These are phyloP conservation scores for Apis florea DNA, from an alignment of 1,140 invertebrate species.

Conservation along the genomic window DNA sequence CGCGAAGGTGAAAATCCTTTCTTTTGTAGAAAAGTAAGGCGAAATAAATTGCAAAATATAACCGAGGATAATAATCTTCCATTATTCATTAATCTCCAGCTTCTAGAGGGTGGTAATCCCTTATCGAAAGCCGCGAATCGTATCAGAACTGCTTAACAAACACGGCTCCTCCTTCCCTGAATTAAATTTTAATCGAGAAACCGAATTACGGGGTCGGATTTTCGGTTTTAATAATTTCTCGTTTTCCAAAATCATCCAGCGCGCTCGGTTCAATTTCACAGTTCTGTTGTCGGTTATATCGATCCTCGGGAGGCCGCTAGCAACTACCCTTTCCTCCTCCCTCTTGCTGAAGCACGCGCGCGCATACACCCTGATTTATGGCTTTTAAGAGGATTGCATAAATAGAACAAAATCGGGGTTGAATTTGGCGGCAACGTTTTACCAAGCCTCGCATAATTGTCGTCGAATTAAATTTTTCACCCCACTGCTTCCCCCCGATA, in stretches of 20 bases:
- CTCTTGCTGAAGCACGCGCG: not conserved
- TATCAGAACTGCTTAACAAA: not conserved
- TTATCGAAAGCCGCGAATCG: not conserved
- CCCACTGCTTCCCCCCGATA: not conserved
- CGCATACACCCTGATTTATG: not conserved
- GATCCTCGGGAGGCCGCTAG: not conserved
- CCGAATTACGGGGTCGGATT: not conserved
- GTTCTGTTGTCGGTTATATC: constrained; percentile 4
- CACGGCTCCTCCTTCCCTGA: no score
- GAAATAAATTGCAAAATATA: no score
- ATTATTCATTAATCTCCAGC: not conserved
- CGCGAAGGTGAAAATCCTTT: no score
- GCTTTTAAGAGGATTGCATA: constrained; percentile 39
- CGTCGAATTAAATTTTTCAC: not conserved
- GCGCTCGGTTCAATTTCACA: constrained; percentile 5
- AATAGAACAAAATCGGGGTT: constrained; percentile 8
- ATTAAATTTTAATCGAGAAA: not conserved
- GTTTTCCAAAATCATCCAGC: constrained; percentile 7
- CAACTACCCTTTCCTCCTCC: not conserved
- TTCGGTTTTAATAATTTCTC: constrained; percentile 7
- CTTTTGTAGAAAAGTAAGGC: no score
- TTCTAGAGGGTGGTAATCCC: not conserved
- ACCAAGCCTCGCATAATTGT: constrained; percentile 36
- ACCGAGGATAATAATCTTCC: not conserved
- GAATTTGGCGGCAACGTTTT: constrained; percentile 21